Base-by-base conservation (phyloP, 2,113 vertebrate genomes). In the Heterocephalus glaber region DNA sequence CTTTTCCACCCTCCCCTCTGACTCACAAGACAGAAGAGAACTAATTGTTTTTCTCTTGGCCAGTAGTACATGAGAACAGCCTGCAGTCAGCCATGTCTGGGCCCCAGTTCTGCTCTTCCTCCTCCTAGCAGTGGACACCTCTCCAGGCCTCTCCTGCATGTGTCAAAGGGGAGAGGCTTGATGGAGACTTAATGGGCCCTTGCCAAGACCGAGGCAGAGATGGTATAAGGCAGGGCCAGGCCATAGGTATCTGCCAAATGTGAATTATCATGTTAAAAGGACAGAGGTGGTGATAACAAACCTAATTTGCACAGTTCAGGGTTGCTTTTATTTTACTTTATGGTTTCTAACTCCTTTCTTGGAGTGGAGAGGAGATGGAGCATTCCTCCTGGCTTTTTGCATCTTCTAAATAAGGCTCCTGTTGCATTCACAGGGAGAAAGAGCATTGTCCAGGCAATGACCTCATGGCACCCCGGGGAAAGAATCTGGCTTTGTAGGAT, bases 21-120 rank as follows among this genome's bases (percentile, higher is more conserved):
- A 94, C 95, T 97, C 96, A 96, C 92, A 93, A 80, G 33, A 95
- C 85, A 94, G 77, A 86, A 63, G 86, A 91, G 17, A 5, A 10
- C 47, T 83, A 20, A 47, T 83, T 72, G 89, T 77, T 96, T 94
- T 93, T 80, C 94, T 54, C 66, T 52, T 28, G 82, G 83, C 38
- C 13, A 11, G 12, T 60, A 7, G 44, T 80, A 66, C 30, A 52
- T 20, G 58, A 91, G 72, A 3, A 12, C 12, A 16, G 68, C 49
- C 47, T n/a, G 19, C 60, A 28, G 14, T n/a, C 11, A 7, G 89
- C 86, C 30, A 2, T 1, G 0, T 60, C 83, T 16, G 63, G 58
- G 33, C 19, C 38, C 26, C 19, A 1, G 0, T 38, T 35, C 85
- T 84, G 38, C 47, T 49, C 54, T 44, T 3, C 30, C 2, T 1